Evolutionary conservation across 2,113 vertebrate species (phyloP).

Genomic region (Cinclus mexicanus): DNA sequence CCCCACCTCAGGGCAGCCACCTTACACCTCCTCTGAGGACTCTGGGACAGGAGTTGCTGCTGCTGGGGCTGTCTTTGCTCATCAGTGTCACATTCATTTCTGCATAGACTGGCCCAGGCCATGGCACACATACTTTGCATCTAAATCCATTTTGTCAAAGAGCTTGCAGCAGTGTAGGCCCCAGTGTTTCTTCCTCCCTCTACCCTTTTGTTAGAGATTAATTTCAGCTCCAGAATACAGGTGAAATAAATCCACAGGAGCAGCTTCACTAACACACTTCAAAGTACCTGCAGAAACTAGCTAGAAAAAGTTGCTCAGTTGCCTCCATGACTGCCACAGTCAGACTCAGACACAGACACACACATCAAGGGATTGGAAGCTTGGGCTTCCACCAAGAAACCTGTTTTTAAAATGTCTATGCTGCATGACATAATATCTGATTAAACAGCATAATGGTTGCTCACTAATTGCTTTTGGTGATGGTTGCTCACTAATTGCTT

Average conservation of each 20-base stretch:
- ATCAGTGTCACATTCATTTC: background rate
- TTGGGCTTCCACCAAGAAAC: background rate
- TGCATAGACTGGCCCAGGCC: background rate
- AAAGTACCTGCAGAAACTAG: background rate
- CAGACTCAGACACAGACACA: background rate
- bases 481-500: background rate
- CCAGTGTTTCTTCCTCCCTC: background rate
- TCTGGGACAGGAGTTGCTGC: background rate
- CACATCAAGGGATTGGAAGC: background rate
- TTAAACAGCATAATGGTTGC: background rate
- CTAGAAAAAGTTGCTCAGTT: background rate
- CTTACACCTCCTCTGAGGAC: background rate
- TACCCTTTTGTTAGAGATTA: background rate
- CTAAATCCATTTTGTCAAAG: background rate
- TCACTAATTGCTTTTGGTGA: background rate
- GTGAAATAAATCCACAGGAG: background rate
- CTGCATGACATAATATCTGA: background rate
- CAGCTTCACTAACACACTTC: background rate
- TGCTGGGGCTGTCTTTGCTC: background rate
- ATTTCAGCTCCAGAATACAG: rapidly evolving
- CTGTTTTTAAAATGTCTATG: background rate
- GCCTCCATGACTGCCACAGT: rapidly evolving
- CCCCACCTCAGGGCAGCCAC: background rate
- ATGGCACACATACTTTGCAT: background rate
- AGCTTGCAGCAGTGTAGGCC: background rate